Evolutionary conservation across 2,113 vertebrate species (phyloP).

Genomic region (Sylvietta virens): DNA sequence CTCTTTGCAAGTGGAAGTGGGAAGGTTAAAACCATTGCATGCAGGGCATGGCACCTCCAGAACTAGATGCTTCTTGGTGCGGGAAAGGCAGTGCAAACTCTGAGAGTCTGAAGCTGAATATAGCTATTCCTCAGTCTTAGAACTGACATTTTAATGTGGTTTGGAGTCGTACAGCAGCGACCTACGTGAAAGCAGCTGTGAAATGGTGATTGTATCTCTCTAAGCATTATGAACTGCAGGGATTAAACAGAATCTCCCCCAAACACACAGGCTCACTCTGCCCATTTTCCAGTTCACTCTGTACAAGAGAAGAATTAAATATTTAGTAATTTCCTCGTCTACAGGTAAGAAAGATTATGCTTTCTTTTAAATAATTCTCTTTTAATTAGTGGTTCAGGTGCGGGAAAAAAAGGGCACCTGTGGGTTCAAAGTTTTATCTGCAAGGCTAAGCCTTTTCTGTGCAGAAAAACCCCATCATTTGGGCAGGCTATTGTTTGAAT

Average conservation of each 20-base stretch:
- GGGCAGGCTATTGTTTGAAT: slow-evolving; percentile 29
- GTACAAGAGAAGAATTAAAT: neutral
- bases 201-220: neutral
- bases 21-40: neutral
- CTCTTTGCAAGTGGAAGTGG: neutral
- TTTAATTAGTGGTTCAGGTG: slow-evolving; percentile 2
- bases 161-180: neutral
- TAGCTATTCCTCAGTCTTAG: neutral
- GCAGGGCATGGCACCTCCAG: neutral
- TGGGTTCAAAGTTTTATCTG: slow-evolving; percentile 49
- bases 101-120: neutral
- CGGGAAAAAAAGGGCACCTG: neutral
- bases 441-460: slow-evolving; percentile 32
- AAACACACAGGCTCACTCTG: neutral
- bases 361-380: slow-evolving; percentile 16
- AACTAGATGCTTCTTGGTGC: neutral
- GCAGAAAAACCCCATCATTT: slow-evolving; percentile 12
- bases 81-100: neutral
- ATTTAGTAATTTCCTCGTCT: neutral
- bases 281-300: neutral
- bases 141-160: neutral
- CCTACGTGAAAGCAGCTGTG: neutral
- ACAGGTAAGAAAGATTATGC: neutral
- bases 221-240: neutral
- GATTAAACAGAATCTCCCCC: neutral